A percentile compares a stretch with the other conserved stretches of the same genome.
Evolutionary conservation across 2,797 vertebrate genomes (phyloP).

Genomic region (Sphenopsis melanotis): DNA sequence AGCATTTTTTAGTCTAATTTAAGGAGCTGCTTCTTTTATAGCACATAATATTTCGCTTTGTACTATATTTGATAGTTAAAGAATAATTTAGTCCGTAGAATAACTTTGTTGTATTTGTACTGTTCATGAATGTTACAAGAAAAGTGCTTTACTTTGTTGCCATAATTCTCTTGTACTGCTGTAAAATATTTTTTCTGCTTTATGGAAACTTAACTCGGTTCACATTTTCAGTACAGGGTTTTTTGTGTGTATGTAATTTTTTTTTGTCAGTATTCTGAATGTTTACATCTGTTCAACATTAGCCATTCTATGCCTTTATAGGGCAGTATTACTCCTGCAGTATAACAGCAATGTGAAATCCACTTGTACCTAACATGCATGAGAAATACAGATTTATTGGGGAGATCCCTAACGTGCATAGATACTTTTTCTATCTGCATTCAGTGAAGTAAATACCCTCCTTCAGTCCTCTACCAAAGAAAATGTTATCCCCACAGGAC

Average conservation of each 20-base stretch:
- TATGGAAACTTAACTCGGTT: constrained; percentile 60
- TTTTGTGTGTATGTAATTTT: constrained; percentile 47
- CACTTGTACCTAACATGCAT: constrained; percentile 63
- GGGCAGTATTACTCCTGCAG: constrained; percentile 74
- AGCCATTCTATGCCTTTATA: constrained; percentile 78
- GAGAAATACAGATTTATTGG: constrained; percentile 59
- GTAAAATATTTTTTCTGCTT: constrained; percentile 73
- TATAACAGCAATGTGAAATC: constrained; percentile 76
- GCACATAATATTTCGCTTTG: constrained; percentile 80
- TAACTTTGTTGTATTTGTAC: constrained; percentile 78
- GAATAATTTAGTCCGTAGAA: constrained; percentile 78
- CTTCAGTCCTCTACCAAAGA: constrained; percentile 85
- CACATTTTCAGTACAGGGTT: constrained; percentile 69
- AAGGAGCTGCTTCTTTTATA: constrained; percentile 82
- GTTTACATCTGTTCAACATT: constrained; percentile 83
- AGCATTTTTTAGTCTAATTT: constrained; percentile 77
- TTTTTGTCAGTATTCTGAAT: constrained; percentile 80
- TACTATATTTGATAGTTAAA: constrained; percentile 81
- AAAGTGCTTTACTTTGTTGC: constrained; percentile 81
- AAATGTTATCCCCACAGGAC: constrained; percentile 76
- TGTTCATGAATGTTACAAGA: constrained; percentile 79
- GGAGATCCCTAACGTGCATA: constrained; percentile 50
- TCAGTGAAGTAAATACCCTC: constrained; percentile 72
- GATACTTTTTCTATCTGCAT: constrained; percentile 63
- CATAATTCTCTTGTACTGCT: constrained; percentile 78